Conservation (phyloP, 2,888 invertebrate genomes). For the Scrobipalpa costella region DNA sequence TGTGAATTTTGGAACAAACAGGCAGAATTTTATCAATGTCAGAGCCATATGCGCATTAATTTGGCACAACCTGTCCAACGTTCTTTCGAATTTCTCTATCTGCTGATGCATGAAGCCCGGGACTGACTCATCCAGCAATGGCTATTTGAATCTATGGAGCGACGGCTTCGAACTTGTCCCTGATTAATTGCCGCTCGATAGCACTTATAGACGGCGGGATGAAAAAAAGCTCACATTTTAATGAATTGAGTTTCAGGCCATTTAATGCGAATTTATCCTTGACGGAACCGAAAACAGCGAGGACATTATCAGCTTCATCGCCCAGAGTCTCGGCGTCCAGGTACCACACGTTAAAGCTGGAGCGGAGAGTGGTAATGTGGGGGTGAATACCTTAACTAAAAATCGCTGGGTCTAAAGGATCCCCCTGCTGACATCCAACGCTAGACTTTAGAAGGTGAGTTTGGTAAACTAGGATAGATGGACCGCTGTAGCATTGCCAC, state of each 20-base stretch:
- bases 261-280: not conserved
- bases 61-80: not conserved
- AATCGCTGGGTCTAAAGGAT: too few species aligned
- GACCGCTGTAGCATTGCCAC: constrained; percentile 15
- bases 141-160: constrained; percentile 3
- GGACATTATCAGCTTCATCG: not conserved
- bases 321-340: too few species aligned
- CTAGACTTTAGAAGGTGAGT: constrained; percentile 8
- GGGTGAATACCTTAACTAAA: too few species aligned
- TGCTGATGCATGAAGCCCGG: constrained; percentile 2
- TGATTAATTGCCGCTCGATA: not conserved
- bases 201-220: not conserved
- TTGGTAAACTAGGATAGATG: constrained; percentile 19
- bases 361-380: too few species aligned
- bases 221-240: constrained; percentile 17
- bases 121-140: constrained; percentile 12
- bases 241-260: constrained; percentile 9
- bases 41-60: constrained; percentile 13
- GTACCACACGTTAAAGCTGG: too few species aligned
- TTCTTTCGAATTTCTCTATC: too few species aligned
- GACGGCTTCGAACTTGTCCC: not conserved
- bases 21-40: constrained; percentile 6
- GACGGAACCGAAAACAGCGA: not conserved
- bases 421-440: constrained; percentile 23
- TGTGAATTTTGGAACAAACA: constrained; percentile 5